Evolutionary conservation across 2,797 vertebrate species (phyloP), one percentile per base, ranked within the genome.

Genomic region (Lithobates pipiens): DNA sequence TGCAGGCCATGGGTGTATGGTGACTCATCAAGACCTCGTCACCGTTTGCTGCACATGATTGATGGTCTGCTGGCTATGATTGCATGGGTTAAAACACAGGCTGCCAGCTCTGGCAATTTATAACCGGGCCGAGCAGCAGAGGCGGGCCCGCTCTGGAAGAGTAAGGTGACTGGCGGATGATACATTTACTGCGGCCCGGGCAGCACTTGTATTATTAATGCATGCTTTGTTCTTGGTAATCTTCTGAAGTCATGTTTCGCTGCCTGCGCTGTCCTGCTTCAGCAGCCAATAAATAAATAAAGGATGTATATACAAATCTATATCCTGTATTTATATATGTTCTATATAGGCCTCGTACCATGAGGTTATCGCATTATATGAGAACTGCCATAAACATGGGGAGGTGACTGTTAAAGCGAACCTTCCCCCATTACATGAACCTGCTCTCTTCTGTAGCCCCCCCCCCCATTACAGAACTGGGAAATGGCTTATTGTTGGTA

Each of bases 21-120:
- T 79, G 82, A 71, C 34, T 77, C 82, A 77, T 77, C 67, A 7
- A 23, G 71, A 61, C 68, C 69, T 50, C 50, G 82, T 68, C 82
- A 44, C 73, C 27, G 39, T 39, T 57, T 39, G 44, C 63, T 25
- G 74, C 25, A 21, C 29, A 29, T 61, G 74, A 84, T 77, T 80
- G 65, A 70, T 80, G 82, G 50, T 71, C 36, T 23, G 8, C 27
- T 65, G 71, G 61, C 39, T 23, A 32, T 27, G 27, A 10, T 68
- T 34, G n/a, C 44, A 29, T 44, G 57, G 77, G 61, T 75, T 44
- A 75, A 29, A 32, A 34, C 71, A 21, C 69, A 69, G 29, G 5
- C 42, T 67, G 42, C 29, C 74, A 63, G 61, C 5, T 70, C 36
- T 27, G 36, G 44, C 67, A 6, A 44, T 61, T 65, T 78, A 71